Evolutionary conservation across 2,888 invertebrate species (phyloP), one percentile per base, ranked within the genome.

Genomic region (Vandiemenella viatica): DNA sequence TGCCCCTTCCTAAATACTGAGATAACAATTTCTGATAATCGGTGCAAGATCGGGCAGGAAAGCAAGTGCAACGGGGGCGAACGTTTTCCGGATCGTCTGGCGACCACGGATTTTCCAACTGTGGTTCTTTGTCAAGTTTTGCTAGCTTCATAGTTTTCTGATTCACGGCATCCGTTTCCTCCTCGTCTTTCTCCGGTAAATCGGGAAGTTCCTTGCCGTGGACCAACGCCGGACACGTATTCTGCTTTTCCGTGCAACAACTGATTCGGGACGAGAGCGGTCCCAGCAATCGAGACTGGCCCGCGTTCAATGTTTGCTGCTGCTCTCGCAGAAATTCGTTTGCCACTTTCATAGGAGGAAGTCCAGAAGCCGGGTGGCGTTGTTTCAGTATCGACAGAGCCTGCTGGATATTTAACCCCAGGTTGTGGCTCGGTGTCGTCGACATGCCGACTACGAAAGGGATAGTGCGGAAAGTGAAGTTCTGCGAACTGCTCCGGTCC

Each of bases 391-490:
- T 63, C 45, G 58, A 63, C 61, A 65, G 60, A 17, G 70, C 77
- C 68, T 78, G 76, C 57, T 79, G 79, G 53, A 79, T 72, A 56
- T 78, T 79, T 13, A 77, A 69, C 26, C 77, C 77, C 37, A 79
- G 70, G 57, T 79, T 78, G 59, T 79, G 73, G 55, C 79, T 79
- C 1, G 74, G 78, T 5, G 74, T 68, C 0, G 74, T 71, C 37
- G 77, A 78, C 57, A 73, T 76, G 53, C 73, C 74, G 42, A 74
- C 72, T 2, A 78, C 70, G 59, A 79, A 79, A 0, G 79, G 79
- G 51, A 80, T 77, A 53, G 73, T 71, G 18, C 67, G 64, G 48
- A 70, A 67, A 52, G 68, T 67, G 57, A 71, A 71, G 16, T 19
- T 23, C 7, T 37, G 37, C 8, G 18, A 19, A 58, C 71, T 74